Conservation (phyloP, 1,140 invertebrate species). For the Stenopsyche tienmushanensis region DNA sequence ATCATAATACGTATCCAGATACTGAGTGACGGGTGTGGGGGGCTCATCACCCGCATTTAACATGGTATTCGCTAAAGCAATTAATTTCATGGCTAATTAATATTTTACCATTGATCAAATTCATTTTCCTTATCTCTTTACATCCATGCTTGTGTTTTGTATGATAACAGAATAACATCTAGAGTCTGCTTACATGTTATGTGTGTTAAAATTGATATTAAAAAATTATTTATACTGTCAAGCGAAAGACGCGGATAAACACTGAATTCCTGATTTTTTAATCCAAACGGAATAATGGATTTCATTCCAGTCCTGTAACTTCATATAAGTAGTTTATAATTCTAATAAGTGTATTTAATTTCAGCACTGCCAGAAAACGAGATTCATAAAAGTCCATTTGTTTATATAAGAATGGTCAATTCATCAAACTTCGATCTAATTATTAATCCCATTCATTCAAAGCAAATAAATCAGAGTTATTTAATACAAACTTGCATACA, state of each 20-base stretch:
- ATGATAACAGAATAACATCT: no score
- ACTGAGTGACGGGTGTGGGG: no score
- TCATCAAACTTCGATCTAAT: conserved; percentile 9
- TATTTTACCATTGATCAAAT: no score
- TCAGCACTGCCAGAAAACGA: not conserved
- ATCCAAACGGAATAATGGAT: not conserved
- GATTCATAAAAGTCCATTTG: conserved; percentile 18
- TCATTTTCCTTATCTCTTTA: no score
- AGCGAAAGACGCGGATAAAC: not conserved
- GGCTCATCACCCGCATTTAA: no score
- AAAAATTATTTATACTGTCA: not conserved
- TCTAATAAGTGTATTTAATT: not conserved
- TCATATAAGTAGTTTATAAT: no score
- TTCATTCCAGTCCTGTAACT: no score
- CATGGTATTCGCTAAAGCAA: no score
- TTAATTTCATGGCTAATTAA: no score
- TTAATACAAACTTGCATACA: conserved; percentile 17
- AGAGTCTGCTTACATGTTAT: no score
- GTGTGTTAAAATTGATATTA: not conserved
- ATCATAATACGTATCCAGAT: not conserved
- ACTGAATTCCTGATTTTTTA: not conserved
- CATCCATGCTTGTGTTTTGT: no score
- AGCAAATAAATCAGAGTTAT: conserved; percentile 9
- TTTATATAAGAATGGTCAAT: conserved; percentile 29
- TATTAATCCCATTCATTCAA: conserved; percentile 9